These are phyloP conservation scores for Tupiocoris notatus DNA, from an alignment of 2,888 invertebrate genomes.

Conservation along the genomic window DNA sequence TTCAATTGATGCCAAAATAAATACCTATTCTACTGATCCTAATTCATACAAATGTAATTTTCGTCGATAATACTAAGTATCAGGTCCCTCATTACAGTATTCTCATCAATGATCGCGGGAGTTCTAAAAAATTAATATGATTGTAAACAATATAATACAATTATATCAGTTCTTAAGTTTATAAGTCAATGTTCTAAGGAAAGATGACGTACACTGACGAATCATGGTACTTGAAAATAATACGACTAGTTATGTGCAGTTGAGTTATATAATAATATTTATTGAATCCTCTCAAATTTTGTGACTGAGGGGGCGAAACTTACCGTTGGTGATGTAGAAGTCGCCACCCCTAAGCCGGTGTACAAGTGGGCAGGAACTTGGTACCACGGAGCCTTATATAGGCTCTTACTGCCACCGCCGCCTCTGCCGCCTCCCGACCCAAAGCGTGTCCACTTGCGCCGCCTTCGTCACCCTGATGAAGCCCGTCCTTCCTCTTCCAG, in stretches of 20 bases:
- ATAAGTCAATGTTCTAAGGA: constrained; percentile 31
- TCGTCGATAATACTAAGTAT: too few relatives aligned
- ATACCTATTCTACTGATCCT: too few relatives aligned
- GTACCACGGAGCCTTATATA: constrained; percentile 15
- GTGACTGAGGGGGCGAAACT: too few relatives aligned
- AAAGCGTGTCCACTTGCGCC: background rate
- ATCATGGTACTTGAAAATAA: background rate
- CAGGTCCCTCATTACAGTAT: too few relatives aligned
- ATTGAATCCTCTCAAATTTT: background rate
- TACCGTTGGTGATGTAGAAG: constrained; percentile 29
- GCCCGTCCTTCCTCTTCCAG: background rate
- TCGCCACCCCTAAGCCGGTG: constrained; percentile 28
- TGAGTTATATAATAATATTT: background rate
- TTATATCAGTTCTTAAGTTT: too few relatives aligned
- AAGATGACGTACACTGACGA: constrained; percentile 21
- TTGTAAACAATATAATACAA: too few relatives aligned
- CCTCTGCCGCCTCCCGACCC: background rate
- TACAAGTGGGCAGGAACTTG: constrained; percentile 14
- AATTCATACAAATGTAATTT: too few relatives aligned
- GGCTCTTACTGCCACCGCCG: background rate
- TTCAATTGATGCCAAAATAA: too few relatives aligned
- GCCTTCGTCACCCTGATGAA: background rate
- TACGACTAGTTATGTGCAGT: background rate
- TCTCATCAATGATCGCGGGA: too few relatives aligned
- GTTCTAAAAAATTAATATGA: too few relatives aligned